phyloP scores from a whole-genome alignment of 2,888 invertebrate species.

The Archips xylosteana region DNA sequence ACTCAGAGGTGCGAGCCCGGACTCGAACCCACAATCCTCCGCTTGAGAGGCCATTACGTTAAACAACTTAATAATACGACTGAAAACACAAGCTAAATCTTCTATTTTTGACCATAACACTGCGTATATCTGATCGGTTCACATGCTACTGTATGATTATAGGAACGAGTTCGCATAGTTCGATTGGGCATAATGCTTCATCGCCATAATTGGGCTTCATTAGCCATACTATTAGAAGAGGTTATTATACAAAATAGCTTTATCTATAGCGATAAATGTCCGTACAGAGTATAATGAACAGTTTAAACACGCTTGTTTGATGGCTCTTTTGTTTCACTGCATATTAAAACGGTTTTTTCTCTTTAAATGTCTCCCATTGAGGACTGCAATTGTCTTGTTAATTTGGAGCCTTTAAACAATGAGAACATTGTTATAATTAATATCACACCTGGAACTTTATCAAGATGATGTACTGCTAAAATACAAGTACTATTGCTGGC shows the following conservation, averaged over 20 bases:
- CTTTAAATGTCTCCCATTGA: no score
- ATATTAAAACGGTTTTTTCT: not conserved
- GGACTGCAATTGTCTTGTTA: not conserved
- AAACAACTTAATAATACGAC: no score
- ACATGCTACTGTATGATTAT: conserved; percentile 30
- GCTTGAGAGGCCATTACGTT: no score
- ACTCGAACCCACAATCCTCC: no score
- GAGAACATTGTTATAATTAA: no score
- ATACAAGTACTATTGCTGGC: no score
- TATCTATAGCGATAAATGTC: conserved; percentile 37
- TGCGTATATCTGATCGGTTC: not conserved
- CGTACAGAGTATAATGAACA: conserved; percentile 17
- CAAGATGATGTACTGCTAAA: no score
- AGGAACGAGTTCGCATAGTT: conserved; percentile 29
- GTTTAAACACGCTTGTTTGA: not conserved
- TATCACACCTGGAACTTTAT: no score
- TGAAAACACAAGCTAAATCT: not conserved
- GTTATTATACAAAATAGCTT: conserved; percentile 37
- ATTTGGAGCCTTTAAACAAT: no score
- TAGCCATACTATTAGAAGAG: conserved; percentile 35
- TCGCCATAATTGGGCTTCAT: conserved; percentile 36
- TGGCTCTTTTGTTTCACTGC: not conserved
- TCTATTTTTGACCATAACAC: not conserved
- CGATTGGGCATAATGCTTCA: conserved; percentile 30
- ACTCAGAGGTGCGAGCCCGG: no score